Evolutionary conservation across 2,113 vertebrate genomes (phyloP).

Genomic region (Coptodon bakossiorum): DNA sequence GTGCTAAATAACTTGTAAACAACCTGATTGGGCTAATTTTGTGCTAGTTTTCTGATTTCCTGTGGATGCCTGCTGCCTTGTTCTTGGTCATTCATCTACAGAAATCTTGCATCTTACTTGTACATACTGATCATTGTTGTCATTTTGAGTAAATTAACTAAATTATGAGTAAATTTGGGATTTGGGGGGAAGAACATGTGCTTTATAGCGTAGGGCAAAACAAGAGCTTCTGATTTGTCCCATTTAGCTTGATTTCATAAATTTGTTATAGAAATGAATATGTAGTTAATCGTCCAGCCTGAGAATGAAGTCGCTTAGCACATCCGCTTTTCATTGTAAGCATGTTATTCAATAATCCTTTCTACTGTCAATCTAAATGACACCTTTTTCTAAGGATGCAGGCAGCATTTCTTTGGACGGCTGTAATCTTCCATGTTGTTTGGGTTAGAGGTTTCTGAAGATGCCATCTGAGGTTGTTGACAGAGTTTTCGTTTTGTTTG

Average conservation of each 20-base stretch:
- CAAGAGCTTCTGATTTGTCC: background rate
- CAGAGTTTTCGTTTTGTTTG: constrained; percentile 35
- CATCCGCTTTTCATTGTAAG: background rate
- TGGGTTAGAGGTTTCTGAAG: constrained; percentile 32
- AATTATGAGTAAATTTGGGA: background rate
- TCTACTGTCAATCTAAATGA: background rate
- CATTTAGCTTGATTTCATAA: background rate
- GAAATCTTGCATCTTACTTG: background rate
- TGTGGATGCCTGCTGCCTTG: background rate
- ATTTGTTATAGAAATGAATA: background rate
- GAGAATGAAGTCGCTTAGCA: background rate
- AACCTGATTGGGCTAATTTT: background rate
- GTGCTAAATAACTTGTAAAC: background rate
- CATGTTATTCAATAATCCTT: background rate
- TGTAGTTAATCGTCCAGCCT: background rate
- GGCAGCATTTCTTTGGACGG: background rate
- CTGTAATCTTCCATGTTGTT: constrained; percentile 28
- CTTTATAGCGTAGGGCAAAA: background rate
- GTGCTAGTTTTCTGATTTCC: background rate
- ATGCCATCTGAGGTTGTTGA: constrained; percentile 25
- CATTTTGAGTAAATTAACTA: background rate
- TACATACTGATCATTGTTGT: background rate
- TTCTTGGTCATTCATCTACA: background rate
- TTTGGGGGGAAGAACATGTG: rapidly evolving
- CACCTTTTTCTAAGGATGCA: background rate